These are phyloP conservation scores for Sebastes kiyomatsui DNA, from an alignment of 2,797 vertebrate species.

Conservation along the genomic window DNA sequence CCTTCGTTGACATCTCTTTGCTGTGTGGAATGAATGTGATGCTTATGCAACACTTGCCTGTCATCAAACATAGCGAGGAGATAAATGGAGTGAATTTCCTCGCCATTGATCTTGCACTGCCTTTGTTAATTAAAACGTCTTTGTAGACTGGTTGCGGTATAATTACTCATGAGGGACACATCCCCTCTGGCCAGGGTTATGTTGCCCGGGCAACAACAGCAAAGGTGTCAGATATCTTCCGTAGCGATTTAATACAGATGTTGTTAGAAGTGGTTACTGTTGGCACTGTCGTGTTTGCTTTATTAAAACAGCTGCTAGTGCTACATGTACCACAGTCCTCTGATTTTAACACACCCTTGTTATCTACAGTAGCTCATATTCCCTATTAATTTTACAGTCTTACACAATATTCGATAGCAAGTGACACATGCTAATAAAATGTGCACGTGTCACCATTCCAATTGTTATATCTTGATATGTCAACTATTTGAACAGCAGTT, in stretches of 20 bases:
- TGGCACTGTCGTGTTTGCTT: slow-evolving; percentile 19
- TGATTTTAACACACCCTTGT: slow-evolving; percentile 19
- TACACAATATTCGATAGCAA: not conserved
- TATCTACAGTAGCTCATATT: slow-evolving; percentile 8
- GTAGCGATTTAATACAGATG: slow-evolving; percentile 46
- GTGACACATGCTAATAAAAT: not conserved
- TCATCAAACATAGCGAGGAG: slow-evolving; percentile 35
- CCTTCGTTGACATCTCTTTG: slow-evolving; percentile 11
- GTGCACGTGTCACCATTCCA: not conserved
- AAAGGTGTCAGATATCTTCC: slow-evolving; percentile 54
- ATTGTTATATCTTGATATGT: not conserved
- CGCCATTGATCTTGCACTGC: slow-evolving; percentile 53
- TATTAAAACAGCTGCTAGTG: slow-evolving; percentile 18
- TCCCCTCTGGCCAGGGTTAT: slow-evolving; percentile 47
- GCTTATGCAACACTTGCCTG: slow-evolving; percentile 38
- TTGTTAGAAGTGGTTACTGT: slow-evolving; percentile 14
- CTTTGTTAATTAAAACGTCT: slow-evolving; percentile 68
- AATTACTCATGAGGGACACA: slow-evolving; percentile 66
- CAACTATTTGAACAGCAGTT: not conserved
- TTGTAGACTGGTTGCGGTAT: slow-evolving; percentile 59
- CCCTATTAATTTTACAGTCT: slow-evolving; percentile 20
- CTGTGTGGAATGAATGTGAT: slow-evolving; percentile 31
- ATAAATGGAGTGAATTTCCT: slow-evolving; percentile 52
- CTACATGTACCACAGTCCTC: slow-evolving; percentile 16
- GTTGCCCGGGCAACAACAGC: slow-evolving; percentile 62